A percentile compares a stretch with the other conserved stretches of the same genome.
phyloP scores from a whole-genome alignment of 2,113 vertebrate species.

The Camelus dromedarius region DNA sequence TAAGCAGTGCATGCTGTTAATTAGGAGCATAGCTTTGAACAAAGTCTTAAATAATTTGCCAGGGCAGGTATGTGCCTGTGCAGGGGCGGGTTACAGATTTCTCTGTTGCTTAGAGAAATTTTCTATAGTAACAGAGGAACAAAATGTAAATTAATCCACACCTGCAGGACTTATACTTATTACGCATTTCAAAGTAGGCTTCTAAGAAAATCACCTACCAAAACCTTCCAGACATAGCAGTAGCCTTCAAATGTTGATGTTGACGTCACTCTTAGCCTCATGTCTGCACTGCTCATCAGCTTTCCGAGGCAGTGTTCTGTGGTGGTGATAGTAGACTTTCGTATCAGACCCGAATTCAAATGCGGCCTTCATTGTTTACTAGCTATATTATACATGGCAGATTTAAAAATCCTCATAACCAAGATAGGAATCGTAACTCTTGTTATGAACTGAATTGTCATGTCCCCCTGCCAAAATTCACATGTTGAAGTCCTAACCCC shows the following conservation, averaged over 20 bases:
- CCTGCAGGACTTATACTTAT: neutral
- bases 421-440: neutral
- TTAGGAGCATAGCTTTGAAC: conserved; percentile 67
- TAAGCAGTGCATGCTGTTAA: conserved; percentile 34
- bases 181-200: conserved; percentile 57
- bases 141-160: conserved; percentile 56
- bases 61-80: conserved; percentile 51
- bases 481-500: neutral
- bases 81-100: conserved; percentile 15
- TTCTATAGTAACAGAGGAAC: conserved; percentile 70
- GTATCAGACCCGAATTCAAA: neutral
- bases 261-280: neutral
- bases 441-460: neutral
- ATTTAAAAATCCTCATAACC: neutral
- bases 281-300: neutral
- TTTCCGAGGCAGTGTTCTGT: neutral
- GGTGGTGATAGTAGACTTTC: neutral
- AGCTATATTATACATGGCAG: neutral
- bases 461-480: neutral
- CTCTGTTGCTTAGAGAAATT: conserved; percentile 73
- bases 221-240: neutral
- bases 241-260: neutral
- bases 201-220: neutral
- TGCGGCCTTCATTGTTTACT: neutral
- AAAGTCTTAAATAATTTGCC: conserved; percentile 72